Evolutionary conservation across 1,140 invertebrate genomes (phyloP).

Genomic region (Meloidogyne hapla): DNA sequence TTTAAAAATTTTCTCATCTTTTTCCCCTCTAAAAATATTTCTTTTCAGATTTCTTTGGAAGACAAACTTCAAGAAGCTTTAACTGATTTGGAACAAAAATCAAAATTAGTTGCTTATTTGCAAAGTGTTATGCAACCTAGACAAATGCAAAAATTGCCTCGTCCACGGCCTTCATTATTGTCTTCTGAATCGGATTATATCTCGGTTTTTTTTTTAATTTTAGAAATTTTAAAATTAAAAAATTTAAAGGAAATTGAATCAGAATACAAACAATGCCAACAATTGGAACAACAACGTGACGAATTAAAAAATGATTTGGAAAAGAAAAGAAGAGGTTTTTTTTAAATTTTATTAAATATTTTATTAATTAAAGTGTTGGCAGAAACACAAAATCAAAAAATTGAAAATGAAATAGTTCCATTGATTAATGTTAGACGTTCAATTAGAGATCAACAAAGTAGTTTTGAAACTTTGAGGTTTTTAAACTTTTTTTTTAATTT

Average conservation of each 20-base stretch:
- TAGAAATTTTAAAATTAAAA: not conserved
- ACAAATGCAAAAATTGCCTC: conserved; percentile 43
- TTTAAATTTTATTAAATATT: not conserved
- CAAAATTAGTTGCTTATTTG: conserved; percentile 42
- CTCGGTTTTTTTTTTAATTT: conserved; percentile 18
- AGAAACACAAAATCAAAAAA: conserved; percentile 31
- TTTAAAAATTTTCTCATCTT: not conserved
- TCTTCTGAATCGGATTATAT: conserved; percentile 23
- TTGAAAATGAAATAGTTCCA: conserved; percentile 8
- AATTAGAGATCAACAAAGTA: not conserved
- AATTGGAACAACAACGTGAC: conserved; percentile 39
- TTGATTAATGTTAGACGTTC: not conserved
- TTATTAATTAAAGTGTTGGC: conserved; percentile 27
- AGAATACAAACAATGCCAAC: conserved; percentile 36
- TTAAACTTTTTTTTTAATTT: conserved; percentile 9
- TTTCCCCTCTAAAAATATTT: conserved; percentile 2
- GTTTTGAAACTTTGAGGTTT: conserved; percentile 10
- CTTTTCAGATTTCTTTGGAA: conserved; percentile 29
- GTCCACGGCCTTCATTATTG: conserved; percentile 30
- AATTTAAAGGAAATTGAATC: conserved; percentile 40
- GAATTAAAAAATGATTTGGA: conserved; percentile 34
- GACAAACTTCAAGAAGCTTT: conserved; percentile 38
- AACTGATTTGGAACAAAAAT: conserved; percentile 39
- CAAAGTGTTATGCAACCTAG: conserved; percentile 46
- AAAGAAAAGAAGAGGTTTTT: conserved; percentile 23